A percentile compares a stretch with the other conserved stretches of the same genome.
Conservation (phyloP, 2,888 invertebrate species). For the Ptilodon capucinus region DNA sequence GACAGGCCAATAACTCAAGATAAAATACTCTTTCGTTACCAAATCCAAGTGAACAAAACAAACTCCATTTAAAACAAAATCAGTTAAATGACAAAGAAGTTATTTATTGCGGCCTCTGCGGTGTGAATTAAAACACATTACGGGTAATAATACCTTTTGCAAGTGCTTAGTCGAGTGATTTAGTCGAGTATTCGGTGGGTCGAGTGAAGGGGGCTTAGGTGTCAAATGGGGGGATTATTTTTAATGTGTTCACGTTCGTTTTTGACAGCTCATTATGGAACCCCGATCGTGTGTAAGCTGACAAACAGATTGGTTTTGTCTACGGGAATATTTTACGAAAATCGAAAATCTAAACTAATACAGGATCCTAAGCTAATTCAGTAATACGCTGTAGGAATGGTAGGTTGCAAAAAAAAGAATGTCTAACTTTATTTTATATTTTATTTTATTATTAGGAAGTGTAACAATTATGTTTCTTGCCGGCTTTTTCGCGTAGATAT, state of each 20-base stretch:
- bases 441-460: too few relatives aligned
- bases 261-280: conserved; percentile 25
- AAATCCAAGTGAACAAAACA: neutral
- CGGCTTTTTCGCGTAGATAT: too few relatives aligned
- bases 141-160: neutral
- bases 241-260: conserved; percentile 29
- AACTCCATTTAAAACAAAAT: neutral
- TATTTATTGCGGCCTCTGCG: neutral
- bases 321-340: too few relatives aligned
- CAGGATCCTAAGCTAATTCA: too few relatives aligned
- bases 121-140: neutral
- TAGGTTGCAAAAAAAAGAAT: too few relatives aligned
- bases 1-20: neutral
- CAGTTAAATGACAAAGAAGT: neutral
- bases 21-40: neutral
- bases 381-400: too few relatives aligned
- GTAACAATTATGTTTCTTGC: too few relatives aligned
- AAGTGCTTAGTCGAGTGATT: neutral
- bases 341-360: too few relatives aligned
- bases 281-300: neutral
- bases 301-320: too few relatives aligned
- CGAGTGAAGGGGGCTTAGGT: conserved; percentile 24
- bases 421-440: too few relatives aligned
- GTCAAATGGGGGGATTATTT: conserved; percentile 32
- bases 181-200: neutral